Base-by-base conservation (phyloP, 2,113 vertebrate genomes). In the Chunga burmeisteri region DNA sequence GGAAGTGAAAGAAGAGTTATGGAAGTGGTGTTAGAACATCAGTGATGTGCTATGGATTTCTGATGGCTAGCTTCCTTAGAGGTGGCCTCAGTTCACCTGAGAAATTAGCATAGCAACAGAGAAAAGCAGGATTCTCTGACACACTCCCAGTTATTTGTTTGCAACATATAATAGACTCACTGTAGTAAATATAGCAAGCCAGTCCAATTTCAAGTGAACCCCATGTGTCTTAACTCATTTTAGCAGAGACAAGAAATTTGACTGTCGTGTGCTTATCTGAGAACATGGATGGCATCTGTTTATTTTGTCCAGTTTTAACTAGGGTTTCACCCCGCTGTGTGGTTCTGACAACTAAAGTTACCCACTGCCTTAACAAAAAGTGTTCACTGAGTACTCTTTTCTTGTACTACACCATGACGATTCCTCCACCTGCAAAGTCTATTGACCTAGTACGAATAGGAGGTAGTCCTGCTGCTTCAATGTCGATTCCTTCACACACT, bases 361-460 rank as follows among this genome's bases (percentile, higher is more conserved):
- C 5, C 10, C 34, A 4, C 20, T 38, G 50, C 34, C 53, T 26
- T 16, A n/a, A 53, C 29, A 74, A 40, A 21, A 40, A 65, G 16
- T 0, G 17, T 34, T 55, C 38, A 3, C 58, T 2, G 12, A 13
- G 10, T 7, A 20, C 17, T 53, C n/a, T 47, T 2, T 4, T 18
- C 58, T 26, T 17, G 25, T 42, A 10, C 66, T 55, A 7, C 49
- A 34, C 10, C 3, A 1, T 9, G 34, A 15, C 2, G 25, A 26
- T 17, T 56, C 67, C 13, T 61, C 23, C 11, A 5, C n/a, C 36
- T 30, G 18, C 1, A 1, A 3, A 2, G 6, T 7, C 19, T 25
- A 2, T 7, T 1, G 2, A 34, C 23, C 13, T 36, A 1, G 17
- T 3, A 1, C 0, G 34, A 49, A 3, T 3, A 42, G 59, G 47